Evolutionary conservation across 2,797 vertebrate species (phyloP).

Genomic region (Coregonus sp.): DNA sequence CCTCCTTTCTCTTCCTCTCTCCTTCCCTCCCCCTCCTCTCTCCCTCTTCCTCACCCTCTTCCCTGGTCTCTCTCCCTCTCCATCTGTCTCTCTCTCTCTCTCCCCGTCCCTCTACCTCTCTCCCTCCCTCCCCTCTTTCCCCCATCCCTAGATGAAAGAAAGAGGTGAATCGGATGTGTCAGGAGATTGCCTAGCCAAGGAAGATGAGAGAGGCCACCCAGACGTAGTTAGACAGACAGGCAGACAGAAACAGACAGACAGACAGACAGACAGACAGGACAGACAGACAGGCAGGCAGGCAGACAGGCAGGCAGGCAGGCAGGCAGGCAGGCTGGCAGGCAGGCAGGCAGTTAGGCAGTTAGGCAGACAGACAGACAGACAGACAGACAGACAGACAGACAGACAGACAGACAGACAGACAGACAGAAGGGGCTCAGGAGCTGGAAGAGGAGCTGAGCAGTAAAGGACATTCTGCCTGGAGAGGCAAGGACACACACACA

Average conservation of each 20-base stretch:
- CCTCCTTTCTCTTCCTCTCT: background rate
- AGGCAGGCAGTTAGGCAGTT: background rate
- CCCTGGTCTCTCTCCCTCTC: background rate
- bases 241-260: conserved; percentile 88
- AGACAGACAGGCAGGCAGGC: conserved; percentile 69
- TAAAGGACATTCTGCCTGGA: too few species aligned
- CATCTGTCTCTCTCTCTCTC: background rate
- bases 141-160: conserved; percentile 80
- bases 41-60: background rate
- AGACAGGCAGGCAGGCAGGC: background rate
- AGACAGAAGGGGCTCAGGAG: too few species aligned
- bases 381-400: background rate
- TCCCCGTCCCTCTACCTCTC: background rate
- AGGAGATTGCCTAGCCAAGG: conserved; percentile 86
- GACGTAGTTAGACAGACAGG: conserved; percentile 81
- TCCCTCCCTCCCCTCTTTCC: background rate
- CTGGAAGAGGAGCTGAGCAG: too few species aligned
- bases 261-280: conserved; percentile 77
- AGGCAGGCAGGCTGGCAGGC: conserved; percentile 71
- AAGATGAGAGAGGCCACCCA: conserved; percentile 86
- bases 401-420: too few species aligned
- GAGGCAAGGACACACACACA: too few species aligned
- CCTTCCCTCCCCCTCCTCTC: background rate
- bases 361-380: too few species aligned
- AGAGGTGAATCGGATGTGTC: conserved; percentile 81